These are phyloP conservation scores for Flabesymbios commensalis DNA, from an alignment of 2,888 invertebrate genomes.

Conservation along the genomic window DNA sequence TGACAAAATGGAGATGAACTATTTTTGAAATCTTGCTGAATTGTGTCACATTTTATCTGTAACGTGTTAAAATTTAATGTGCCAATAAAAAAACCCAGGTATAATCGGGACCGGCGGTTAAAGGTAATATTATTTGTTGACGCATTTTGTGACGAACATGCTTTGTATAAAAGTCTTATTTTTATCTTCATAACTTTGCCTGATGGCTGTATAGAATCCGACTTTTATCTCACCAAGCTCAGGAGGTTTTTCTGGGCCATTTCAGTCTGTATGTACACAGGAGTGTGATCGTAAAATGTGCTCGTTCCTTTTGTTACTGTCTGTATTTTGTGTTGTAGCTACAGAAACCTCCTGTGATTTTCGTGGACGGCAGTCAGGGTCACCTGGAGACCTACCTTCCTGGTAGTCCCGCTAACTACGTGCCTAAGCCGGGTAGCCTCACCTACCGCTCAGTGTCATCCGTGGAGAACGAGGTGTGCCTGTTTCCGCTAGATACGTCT, in stretches of 20 bases:
- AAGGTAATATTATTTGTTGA: background rate
- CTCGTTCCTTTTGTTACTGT: background rate
- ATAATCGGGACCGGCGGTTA: too few relatives aligned
- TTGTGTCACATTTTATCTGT: too few relatives aligned
- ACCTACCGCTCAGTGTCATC: conserved; percentile 46
- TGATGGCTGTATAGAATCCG: too few relatives aligned
- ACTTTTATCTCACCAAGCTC: too few relatives aligned
- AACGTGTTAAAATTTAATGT: too few relatives aligned
- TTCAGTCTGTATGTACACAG: too few relatives aligned
- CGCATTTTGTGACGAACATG: background rate
- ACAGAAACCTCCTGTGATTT: conserved; percentile 21
- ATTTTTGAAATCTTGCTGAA: too few relatives aligned
- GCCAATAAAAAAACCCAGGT: background rate
- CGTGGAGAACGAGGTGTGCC: conserved; percentile 51
- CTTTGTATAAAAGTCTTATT: background rate
- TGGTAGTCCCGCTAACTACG: conserved; percentile 24
- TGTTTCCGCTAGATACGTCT: conserved; percentile 41
- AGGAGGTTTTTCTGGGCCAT: too few relatives aligned
- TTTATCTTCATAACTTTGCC: background rate
- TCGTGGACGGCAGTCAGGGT: conserved; percentile 35
- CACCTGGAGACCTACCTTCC: conserved; percentile 41
- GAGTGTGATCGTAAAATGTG: too few relatives aligned
- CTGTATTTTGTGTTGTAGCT: conserved; percentile 18
- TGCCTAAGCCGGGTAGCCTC: background rate
- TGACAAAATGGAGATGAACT: too few relatives aligned